Conservation (phyloP, 2,113 vertebrate genomes). For the Dicerorhinus sumatrensis region DNA sequence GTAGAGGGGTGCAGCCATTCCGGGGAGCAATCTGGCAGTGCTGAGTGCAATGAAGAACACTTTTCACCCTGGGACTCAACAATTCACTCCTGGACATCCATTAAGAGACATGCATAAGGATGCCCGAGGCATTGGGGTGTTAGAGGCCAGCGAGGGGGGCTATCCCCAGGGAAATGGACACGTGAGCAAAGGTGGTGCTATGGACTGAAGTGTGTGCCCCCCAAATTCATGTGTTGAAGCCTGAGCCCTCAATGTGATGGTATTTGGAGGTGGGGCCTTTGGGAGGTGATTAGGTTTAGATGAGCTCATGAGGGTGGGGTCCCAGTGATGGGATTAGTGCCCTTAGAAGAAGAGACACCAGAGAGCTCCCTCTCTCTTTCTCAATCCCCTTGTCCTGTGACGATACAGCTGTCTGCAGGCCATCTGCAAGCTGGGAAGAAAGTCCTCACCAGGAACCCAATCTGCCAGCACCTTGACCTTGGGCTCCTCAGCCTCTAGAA, state of each 20-base stretch:
- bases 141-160: not conserved
- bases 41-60: not conserved
- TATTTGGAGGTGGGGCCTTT: not conserved
- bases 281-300: not conserved
- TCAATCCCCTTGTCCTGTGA: not conserved
- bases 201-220: not conserved
- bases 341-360: not conserved
- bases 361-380: not conserved
- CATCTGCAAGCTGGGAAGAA: not conserved
- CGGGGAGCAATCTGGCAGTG: not conserved
- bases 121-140: not conserved
- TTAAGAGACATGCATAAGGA: accelerated
- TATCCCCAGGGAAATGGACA: not conserved
- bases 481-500: not conserved
- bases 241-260: not conserved
- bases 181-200: not conserved
- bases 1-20: not conserved
- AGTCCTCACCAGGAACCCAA: not conserved
- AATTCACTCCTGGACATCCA: not conserved
- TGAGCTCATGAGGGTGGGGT: not conserved
- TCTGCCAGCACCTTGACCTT: not conserved
- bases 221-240: not conserved
- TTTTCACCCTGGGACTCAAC: not conserved
- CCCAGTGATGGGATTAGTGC: not conserved
- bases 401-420: no score